Base-by-base conservation (phyloP, 1,140 invertebrate species). In the Aleiodes sp. region DNA sequence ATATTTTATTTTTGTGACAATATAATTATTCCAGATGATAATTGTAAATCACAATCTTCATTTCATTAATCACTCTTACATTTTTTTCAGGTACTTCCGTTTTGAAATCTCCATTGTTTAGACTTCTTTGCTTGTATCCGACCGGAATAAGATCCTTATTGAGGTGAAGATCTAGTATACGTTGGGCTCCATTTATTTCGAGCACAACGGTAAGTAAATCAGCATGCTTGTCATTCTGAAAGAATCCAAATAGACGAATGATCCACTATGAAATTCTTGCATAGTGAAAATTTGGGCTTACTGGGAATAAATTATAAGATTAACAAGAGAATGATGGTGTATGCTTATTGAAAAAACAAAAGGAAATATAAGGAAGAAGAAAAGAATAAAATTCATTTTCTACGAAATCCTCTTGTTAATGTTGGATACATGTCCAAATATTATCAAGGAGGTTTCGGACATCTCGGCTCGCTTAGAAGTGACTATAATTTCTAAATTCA, bases 121-220 rank as follows among this genome's bases (percentile, higher is more conserved):
- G 93, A 80, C 91, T 89, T 71, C 89, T 89, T 76, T 93, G 86
- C 78, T 92, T 91, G 84, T 94, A 94, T 70, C 90, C 89, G 39
- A 89, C 87, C 0, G 94, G 89, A 62, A 96, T 87, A 24, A 96
- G 87, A 76, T 93, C 90, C 74, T 91, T 90, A 83, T 95, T 95
- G 71, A 94, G 87, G 74, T 90, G 88, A 61, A 96, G 87, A 83
- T 96, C 93, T 75, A 94, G 84, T 63, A 92, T 80, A 37, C 91
- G 87, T 59, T 91, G 87, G 77, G 89, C 84, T 26, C 89, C 91
- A 74, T 92, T 88, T 37, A 93, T 81, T 72, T 88, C 87, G 76
- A 94, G 87, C 41, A 84, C 89, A 64, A 95, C 83, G 68, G 88
- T 91, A 77, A 95, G 83, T 78, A 92, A 88, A 68, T 91, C 87